phyloP scores from a whole-genome alignment of 2,888 invertebrate species.

The Muschampia plurimacula region DNA sequence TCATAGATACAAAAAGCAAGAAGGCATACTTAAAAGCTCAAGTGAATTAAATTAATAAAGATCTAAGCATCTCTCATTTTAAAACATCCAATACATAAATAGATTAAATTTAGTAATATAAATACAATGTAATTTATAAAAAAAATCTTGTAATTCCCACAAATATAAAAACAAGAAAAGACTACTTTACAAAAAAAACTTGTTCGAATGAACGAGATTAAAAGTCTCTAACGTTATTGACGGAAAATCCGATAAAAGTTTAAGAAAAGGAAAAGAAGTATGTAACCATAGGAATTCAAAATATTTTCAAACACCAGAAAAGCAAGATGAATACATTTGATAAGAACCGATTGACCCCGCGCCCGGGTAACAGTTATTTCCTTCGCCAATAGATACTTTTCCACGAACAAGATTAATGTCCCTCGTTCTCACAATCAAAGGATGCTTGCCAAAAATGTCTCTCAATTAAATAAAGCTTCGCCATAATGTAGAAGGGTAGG shows the following conservation, averaged over 20 bases:
- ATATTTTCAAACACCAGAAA: neutral
- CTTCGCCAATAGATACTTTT: slow-evolving; percentile 32
- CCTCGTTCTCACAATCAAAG: slow-evolving; percentile 44
- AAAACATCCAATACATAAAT: no score
- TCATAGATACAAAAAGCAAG: no score
- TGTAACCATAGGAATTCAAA: neutral
- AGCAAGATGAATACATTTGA: slow-evolving; percentile 25
- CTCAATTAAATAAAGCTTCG: slow-evolving; percentile 36
- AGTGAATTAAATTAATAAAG: no score
- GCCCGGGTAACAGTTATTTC: slow-evolving; percentile 37
- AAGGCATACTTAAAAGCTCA: no score
- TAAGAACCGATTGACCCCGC: slow-evolving; percentile 15
- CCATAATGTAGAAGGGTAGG: slow-evolving; percentile 25
- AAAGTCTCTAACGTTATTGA: no score
- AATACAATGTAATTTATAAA: no score
- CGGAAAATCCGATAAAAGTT: neutral
- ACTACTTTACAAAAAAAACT: neutral
- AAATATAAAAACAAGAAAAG: no score
- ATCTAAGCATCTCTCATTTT: no score
- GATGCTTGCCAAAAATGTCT: slow-evolving; percentile 55
- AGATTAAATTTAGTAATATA: no score
- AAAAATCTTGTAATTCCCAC: no score
- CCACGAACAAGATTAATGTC: slow-evolving; percentile 42
- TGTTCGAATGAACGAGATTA: neutral
- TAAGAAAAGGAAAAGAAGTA: neutral